phyloP scores from a whole-genome alignment of 2,888 invertebrate species.

The Phengaris arion region DNA sequence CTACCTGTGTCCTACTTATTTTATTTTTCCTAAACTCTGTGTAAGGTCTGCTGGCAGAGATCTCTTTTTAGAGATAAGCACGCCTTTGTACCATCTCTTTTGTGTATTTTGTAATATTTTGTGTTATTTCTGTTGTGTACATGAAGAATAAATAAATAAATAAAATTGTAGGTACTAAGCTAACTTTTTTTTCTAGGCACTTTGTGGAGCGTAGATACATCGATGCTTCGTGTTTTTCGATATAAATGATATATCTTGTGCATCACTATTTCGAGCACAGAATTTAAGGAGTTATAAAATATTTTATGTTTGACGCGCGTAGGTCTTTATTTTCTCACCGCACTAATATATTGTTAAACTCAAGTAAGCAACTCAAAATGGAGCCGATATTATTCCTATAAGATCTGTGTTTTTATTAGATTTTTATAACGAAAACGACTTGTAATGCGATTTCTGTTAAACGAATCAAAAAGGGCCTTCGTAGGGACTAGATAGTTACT shows the following conservation, averaged over 20 bases:
- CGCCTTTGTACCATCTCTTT: too few species aligned
- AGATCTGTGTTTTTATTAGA: conserved; percentile 13
- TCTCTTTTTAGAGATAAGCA: too few species aligned
- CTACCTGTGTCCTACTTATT: too few species aligned
- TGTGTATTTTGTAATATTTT: too few species aligned
- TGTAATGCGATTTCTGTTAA: conserved; percentile 22
- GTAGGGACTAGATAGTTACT: not conserved
- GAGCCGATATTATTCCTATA: conserved; percentile 6
- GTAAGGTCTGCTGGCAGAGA: too few species aligned
- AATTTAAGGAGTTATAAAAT: conserved; percentile 42
- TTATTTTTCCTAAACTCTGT: too few species aligned
- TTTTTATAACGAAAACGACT: conserved; percentile 1
- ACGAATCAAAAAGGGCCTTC: conserved; percentile 1
- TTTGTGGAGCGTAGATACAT: not conserved
- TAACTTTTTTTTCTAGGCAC: too few species aligned
- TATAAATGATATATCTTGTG: not conserved
- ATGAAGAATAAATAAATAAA: too few species aligned
- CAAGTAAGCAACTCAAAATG: conserved; percentile 19
- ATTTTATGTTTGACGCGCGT: conserved; percentile 34
- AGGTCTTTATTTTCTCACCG: conserved; percentile 16
- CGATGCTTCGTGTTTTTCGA: not conserved
- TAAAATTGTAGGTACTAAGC: too few species aligned
- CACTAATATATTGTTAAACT: conserved; percentile 1
- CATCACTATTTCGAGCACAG: conserved; percentile 32
- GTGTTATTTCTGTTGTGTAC: too few species aligned